These are phyloP conservation scores for Pygoscelis antarcticus DNA, from an alignment of 2,113 vertebrate species.

Conservation along the genomic window DNA sequence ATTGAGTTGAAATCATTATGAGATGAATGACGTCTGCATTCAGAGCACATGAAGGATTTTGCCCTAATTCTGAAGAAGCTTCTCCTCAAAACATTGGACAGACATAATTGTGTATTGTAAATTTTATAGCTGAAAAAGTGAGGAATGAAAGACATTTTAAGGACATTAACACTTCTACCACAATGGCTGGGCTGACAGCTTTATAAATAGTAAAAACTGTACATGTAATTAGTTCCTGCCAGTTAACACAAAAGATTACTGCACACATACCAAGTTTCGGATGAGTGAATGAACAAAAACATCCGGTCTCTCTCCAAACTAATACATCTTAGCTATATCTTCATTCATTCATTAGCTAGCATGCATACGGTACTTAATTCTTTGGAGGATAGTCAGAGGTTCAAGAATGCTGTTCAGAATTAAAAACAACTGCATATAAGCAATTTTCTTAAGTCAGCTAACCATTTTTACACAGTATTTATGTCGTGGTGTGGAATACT, in stretches of 20 bases:
- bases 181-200: not conserved
- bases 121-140: not conserved
- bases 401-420: not conserved
- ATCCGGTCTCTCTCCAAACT: not conserved
- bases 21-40: not conserved
- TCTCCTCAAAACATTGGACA: not conserved
- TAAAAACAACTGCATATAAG: not conserved
- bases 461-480: not conserved
- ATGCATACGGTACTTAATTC: not conserved
- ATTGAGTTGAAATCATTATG: not conserved
- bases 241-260: constrained; percentile 10
- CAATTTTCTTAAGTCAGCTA: not conserved
- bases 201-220: not conserved
- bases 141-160: not conserved
- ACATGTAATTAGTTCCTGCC: not conserved
- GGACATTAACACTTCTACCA: not conserved
- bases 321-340: not conserved
- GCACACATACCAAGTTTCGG: not conserved
- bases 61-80: not conserved
- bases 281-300: not conserved
- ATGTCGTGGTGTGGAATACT: not conserved
- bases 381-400: not conserved
- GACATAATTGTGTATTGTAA: not conserved
- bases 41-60: not conserved
- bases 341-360: not conserved